Conservation (phyloP, 2,888 invertebrate genomes). For the Erebia palarica region DNA sequence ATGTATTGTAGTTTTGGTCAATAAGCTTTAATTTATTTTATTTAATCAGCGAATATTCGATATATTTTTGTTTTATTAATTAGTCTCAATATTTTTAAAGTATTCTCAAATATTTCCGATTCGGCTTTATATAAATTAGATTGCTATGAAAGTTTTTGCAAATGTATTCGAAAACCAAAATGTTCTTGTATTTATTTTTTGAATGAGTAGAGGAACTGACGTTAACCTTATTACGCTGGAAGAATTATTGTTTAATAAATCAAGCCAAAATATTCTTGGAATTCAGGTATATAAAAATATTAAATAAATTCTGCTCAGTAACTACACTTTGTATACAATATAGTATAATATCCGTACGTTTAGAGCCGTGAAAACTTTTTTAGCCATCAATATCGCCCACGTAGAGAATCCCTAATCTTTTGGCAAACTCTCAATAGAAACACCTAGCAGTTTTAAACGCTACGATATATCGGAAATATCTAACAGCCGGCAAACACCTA, state of each 20-base stretch:
- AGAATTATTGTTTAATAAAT: not conserved
- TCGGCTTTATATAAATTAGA: no score
- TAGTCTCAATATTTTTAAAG: no score
- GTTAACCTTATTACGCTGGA: no score
- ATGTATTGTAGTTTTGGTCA: no score
- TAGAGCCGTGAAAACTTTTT: conserved; percentile 51
- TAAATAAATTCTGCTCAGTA: not conserved
- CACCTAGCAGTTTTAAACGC: conserved; percentile 61
- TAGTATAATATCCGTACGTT: conserved; percentile 23
- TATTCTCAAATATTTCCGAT: no score
- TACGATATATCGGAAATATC: conserved; percentile 33
- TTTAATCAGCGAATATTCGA: no score
- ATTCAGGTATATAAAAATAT: not conserved
- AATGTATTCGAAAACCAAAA: no score
- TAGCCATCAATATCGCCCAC: conserved; percentile 65
- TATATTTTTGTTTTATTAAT: no score
- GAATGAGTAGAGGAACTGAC: no score
- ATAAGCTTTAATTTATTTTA: no score
- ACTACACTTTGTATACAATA: not conserved
- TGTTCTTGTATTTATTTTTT: no score
- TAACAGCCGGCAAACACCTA: not conserved
- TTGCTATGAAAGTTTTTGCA: no score
- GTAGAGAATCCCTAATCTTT: conserved; percentile 64
- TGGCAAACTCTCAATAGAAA: conserved; percentile 67
- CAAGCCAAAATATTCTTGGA: not conserved